Evolutionary conservation across 2,888 invertebrate genomes (phyloP), one percentile per base, ranked within the genome.

Genomic region (Drosophila greeni): DNA sequence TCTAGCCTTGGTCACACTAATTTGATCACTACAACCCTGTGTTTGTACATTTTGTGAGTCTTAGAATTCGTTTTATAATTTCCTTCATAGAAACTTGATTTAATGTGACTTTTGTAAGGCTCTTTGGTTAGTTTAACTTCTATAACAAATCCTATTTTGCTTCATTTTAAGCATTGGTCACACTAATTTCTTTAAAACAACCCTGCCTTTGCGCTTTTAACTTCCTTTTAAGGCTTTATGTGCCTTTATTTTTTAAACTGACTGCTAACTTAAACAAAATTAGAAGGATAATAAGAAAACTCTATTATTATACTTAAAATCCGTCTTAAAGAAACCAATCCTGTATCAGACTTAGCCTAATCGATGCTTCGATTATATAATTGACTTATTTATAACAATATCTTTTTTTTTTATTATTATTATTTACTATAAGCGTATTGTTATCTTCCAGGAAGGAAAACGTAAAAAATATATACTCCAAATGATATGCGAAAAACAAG

Each of bases 381-480:
- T 24, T 20, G 14, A 31, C n/a, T n/a, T 34, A 26, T 43, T 31
- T 29, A 40, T 23, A 12, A 40, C n/a, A n/a, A n/a, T n/a, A n/a
- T n/a, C 4, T 16, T 23, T 23, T 31, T 53, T 43, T 58, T 58
- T 59, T 26, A 26, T 24, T 40, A 16, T 2, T n/a, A n/a, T n/a
- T 43, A 59, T 45, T 59, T 57, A 49, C 36, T 54, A 26, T 24
- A 23, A 16, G 6, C 16, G 3, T 23, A 12, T 16, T 43, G 42
- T 16, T 43, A 43, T 53, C 12, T 24, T 42, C 6, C n/a, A n/a
- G 11, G 11, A 42, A 42, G 26, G 26, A 42, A n/a, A 16, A 42
- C 5, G 24, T 5, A 26, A 3, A 24, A 12, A 24, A n/a, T 43
- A 55, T 59, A 56, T 59, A 43, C 57, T 59, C 42, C 29, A 56